Conservation (phyloP, 2,113 vertebrate genomes). For the Macaca fascicularis region T2T-MFA8v1.1 NC_088391.1:89903501-89904000, state of each 20-base stretch:
- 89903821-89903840: background rate
- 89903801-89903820: background rate
- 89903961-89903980: background rate
- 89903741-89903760: background rate
- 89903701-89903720: background rate
- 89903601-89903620: background rate
- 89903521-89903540: background rate
- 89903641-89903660: background rate
- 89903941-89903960: background rate
- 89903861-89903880: background rate
- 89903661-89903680: background rate
- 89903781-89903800: no score
- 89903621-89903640: background rate
- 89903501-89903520: background rate
- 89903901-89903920: background rate
- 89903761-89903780: background rate
- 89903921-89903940: background rate
- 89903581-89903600: accelerated
- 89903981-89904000: background rate
- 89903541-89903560: background rate
- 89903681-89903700: background rate
- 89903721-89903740: constrained; percentile 16
- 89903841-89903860: background rate
- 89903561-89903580: background rate
- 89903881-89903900: background rate